phyloP scores from a whole-genome alignment of 2,113 vertebrate species.

The Pithys albifrons region DNA sequence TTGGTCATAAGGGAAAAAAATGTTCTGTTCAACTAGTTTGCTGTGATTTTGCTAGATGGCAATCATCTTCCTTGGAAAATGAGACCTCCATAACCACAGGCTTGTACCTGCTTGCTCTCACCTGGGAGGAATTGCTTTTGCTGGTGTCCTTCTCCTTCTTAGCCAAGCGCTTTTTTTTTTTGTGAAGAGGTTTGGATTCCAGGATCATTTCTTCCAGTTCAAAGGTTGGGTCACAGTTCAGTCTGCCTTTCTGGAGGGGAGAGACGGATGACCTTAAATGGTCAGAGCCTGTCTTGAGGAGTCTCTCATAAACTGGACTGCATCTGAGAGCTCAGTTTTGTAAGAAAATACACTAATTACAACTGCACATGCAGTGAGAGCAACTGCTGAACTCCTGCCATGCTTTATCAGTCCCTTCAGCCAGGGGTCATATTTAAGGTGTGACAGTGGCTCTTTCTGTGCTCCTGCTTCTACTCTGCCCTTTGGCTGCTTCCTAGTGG shows the following conservation, averaged over 20 bases:
- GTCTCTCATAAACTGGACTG: background rate
- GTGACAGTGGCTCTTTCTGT: background rate
- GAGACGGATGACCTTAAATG: background rate
- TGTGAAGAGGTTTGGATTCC: slow-evolving; percentile 96
- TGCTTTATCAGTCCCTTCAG: background rate
- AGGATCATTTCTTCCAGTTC: slow-evolving; percentile 99
- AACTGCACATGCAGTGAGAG: background rate
- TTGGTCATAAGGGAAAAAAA: background rate
- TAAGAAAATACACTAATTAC: background rate
- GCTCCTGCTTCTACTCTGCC: background rate
- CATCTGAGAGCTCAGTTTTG: background rate
- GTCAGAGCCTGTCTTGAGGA: background rate
- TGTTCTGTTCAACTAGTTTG: background rate
- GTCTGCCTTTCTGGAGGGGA: slow-evolving; percentile 82
- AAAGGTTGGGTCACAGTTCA: slow-evolving; percentile 96
- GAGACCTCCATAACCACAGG: too few species aligned
- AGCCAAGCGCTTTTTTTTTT: slow-evolving; percentile 95
- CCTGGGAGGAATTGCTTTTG: slow-evolving; percentile 84
- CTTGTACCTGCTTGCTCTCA: slow-evolving; percentile 48
- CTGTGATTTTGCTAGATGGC: background rate
- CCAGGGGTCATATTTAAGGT: background rate
- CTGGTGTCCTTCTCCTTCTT: slow-evolving; percentile 85
- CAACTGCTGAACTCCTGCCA: background rate
- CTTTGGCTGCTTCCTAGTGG: background rate
- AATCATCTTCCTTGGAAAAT: background rate